Base-by-base conservation (phyloP, 2,797 vertebrate genomes). In the Chiloscyllium punctatum region DNA sequence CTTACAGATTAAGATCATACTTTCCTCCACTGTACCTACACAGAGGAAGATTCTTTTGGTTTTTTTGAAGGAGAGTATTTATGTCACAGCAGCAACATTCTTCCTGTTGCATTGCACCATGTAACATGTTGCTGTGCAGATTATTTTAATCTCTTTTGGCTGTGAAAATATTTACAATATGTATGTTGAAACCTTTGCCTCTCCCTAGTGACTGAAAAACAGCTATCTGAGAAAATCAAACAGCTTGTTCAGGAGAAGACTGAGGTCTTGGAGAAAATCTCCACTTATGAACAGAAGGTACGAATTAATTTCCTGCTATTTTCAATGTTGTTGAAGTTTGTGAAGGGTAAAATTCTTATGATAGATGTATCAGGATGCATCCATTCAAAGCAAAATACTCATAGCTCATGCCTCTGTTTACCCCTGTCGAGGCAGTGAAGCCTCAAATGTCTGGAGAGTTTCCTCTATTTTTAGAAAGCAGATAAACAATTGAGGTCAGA, bases 241-340 rank as follows among this genome's bases (percentile, higher is more conserved):
- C 97, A 96, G 4, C 97, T 99, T 84, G 97, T 97, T 91, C 98
- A 98, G 96, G 98, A 99, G 97, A 99, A 99, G 96, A 96, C 96
- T 72, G 98, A 98, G 25, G 98, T 98, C 95, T 96, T 98, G 23
- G 96, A 97, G 82, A 99, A 98, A 97, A 97, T 99, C 68, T 98
- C 98, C 33, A 97, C 98, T 96, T 98, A 99, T 62, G 97, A 99
- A 96, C 97, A 98, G 96, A 98, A 98, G 98, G 99, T 99, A 97
- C 68, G 33, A 30, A 77, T 74, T 74, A 57, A 51, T 91, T 33
- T n/a, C 53, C 57, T 74, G 42, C 69, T 94, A 27, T 48, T 62
- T 62, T 42, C 7, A 5, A 57, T 23, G 30, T 71, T 94, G 5
- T 37, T 72, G 37, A 62, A 51, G 15, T n/a, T 95, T 95, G 53